Evolutionary conservation across 2,888 invertebrate genomes (phyloP), one percentile per base, ranked within the genome.

Genomic region (Ischnura elegans): DNA sequence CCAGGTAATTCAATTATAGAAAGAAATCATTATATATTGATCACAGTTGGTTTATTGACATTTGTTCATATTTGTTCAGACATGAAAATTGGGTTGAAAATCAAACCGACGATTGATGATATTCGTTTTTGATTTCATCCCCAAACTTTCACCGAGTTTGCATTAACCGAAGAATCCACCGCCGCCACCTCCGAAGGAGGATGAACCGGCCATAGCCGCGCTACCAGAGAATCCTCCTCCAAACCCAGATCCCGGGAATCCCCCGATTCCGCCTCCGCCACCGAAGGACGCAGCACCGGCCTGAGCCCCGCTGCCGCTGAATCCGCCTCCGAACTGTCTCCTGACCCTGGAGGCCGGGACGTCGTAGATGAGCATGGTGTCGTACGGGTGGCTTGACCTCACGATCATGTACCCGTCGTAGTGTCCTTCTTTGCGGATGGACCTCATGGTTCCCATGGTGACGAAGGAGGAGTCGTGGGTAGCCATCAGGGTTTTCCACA

Each of bases 251-350:
- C 47, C 87, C 45, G 93, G 93, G 66, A 93, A 94, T 66, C 51
- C 93, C 0, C 90, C 90, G 6, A 25, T 13, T 29, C 94, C 93
- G 42, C 97, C 97, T 95, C 95, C 95, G 86, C 95, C 94, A 13
- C 94, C 95, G 43, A 94, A 94, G 6, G 94, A 95, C 47, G 95
- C 95, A 87, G 95, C 95, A n/a, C 94, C 95, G 87, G 95, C 47
- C n/a, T n/a, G 29, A 19, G 51, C 51, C 5, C 87, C 87, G 51
- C 87, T 47, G n/a, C 47, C 47, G 29, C 51, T n/a, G 36, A 47
- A 47, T 6, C 87, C 87, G 47, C 46, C 55, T 16, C 55, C 61
- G 61, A 1, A 90, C 90, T 90, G 90, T 21, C 90, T 90, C 61
- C 43, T 55, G 3, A 21, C n/a, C 21, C 90, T 90, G 10, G 2